Conservation (phyloP, 2,888 invertebrate species). For the Byasa hedistus region DNA sequence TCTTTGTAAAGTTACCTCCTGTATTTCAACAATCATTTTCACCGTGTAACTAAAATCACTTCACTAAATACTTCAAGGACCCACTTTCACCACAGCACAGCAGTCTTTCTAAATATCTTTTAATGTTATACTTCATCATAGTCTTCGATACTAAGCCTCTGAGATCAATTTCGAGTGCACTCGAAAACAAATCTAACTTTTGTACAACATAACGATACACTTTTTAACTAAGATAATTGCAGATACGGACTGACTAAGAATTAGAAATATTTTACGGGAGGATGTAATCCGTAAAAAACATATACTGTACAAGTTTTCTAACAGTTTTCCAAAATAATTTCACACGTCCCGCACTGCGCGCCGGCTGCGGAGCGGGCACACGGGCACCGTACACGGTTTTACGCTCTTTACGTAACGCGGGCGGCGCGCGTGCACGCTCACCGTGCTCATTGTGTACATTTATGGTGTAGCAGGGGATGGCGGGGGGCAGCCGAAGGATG, state of each 20-base stretch:
- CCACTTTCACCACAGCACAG: slow-evolving; percentile 37
- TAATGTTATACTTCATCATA: slow-evolving; percentile 24
- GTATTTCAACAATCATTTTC: slow-evolving; percentile 76
- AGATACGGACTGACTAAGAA: too few relatives aligned
- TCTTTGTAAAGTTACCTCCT: slow-evolving; percentile 58
- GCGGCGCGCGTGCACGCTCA: background rate
- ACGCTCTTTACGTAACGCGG: slow-evolving; percentile 28
- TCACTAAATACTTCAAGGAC: slow-evolving; percentile 39
- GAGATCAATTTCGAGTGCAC: slow-evolving; percentile 17
- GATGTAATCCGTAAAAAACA: slow-evolving; percentile 18
- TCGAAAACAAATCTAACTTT: slow-evolving; percentile 12
- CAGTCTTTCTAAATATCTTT: slow-evolving; percentile 28
- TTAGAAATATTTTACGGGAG: slow-evolving; percentile 3
- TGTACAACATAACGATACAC: slow-evolving; percentile 5
- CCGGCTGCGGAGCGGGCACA: slow-evolving; percentile 20
- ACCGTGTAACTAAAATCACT: slow-evolving; percentile 38
- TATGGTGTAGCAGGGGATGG: slow-evolving; percentile 14
- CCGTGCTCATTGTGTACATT: slow-evolving; percentile 15
- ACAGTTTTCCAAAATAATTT: too few relatives aligned
- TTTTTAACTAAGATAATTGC: slow-evolving; percentile 16
- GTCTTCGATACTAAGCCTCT: slow-evolving; percentile 19
- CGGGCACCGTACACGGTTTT: slow-evolving; percentile 16
- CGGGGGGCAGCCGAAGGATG: too few relatives aligned
- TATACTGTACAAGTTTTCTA: slow-evolving; percentile 21
- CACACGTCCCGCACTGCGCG: slow-evolving; percentile 28